Base-by-base conservation (phyloP, 1,140 invertebrate genomes). In the Arion vulgaris region DNA sequence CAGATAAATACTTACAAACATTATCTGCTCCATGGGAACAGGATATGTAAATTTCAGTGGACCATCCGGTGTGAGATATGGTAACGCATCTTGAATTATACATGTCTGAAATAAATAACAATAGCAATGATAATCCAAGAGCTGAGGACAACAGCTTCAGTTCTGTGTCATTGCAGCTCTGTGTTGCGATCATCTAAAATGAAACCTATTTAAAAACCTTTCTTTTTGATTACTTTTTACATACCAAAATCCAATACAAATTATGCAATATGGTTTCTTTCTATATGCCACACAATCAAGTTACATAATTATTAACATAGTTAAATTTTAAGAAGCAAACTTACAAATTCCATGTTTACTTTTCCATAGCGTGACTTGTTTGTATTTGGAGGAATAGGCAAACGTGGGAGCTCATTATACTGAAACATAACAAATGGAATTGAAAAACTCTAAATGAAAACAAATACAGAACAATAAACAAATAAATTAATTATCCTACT, bases 21-120 rank as follows among this genome's bases (percentile, higher is more conserved):
- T 85, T 23, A 85, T 78, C 38, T 93, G 83, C 88, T 96, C 95
- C 88, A 96, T 96, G 0, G 94, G 94, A 34, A 94, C 86, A 7
- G 95, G 95, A 34, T 92, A 91, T 0, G 85, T 66, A 0, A 89
- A 86, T 72, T 80, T 84, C 15, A 90, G 36, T 62, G 87, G 85
- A 45, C 83, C 83, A 53, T 86, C 72, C 57, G 85, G 84, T 62
- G 80, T 85, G 13, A 89, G 74, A 23, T 45, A 74, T 19, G 39
- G 28, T 39, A 89, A 75, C n/a, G 81, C 76, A 85, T 90, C 88
- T 82, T 85, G 86, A 72, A 87, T 71, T 15, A 87, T 88, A 13
- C 83, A 83, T 11, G 86, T 69, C 89, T 89, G 79, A 62, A 45
- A 32, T 19, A 45, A 45, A 45, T 45, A 45, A 45, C 41, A 5